phyloP scores from a whole-genome alignment of 1,140 invertebrate species.

The Drosophila elegans region DNA sequence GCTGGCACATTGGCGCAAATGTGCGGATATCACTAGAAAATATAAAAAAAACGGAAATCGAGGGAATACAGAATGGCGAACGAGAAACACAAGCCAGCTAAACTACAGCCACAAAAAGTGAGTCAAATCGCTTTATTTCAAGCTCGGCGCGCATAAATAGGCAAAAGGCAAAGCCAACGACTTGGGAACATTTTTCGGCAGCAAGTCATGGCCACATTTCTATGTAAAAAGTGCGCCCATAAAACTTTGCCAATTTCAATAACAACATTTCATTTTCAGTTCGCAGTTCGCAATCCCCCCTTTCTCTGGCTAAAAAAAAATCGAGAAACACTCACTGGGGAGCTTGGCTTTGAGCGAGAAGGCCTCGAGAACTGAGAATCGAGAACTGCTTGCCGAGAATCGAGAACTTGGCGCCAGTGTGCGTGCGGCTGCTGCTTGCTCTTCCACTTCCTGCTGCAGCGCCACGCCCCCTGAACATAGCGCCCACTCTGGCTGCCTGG shows the following conservation, averaged over 20 bases:
- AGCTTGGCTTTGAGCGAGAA: constrained; percentile 32
- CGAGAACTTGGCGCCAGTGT: constrained; percentile 67
- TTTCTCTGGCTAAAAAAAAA: constrained; percentile 19
- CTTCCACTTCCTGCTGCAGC: constrained; percentile 40
- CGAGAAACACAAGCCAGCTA: constrained; percentile 9
- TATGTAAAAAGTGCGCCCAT: constrained; percentile 78
- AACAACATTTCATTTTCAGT: constrained; percentile 81
- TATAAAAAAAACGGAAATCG: constrained; percentile 26
- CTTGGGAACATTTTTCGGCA: constrained; percentile 63
- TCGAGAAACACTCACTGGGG: constrained; percentile 61
- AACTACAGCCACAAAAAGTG: constrained; percentile 23
- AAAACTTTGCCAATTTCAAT: constrained; percentile 83
- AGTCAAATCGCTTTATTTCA: constrained; percentile 48
- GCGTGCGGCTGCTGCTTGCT: constrained; percentile 46
- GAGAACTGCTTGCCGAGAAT: constrained; percentile 17
- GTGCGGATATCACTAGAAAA: constrained; percentile 62
- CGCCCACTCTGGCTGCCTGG: constrained; percentile 28
- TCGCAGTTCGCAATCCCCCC: constrained; percentile 44
- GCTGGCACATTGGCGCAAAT: constrained; percentile 77
- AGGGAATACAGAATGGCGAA: constrained; percentile 25
- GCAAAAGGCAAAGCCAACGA: constrained; percentile 51
- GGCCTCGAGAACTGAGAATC: constrained; percentile 23
- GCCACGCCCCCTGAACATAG: constrained; percentile 14
- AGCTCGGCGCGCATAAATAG: constrained; percentile 76
- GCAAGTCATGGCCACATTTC: constrained; percentile 81